These are phyloP conservation scores for Podabrus alpinus DNA, from an alignment of 2,888 invertebrate species.

Conservation along the genomic window DNA sequence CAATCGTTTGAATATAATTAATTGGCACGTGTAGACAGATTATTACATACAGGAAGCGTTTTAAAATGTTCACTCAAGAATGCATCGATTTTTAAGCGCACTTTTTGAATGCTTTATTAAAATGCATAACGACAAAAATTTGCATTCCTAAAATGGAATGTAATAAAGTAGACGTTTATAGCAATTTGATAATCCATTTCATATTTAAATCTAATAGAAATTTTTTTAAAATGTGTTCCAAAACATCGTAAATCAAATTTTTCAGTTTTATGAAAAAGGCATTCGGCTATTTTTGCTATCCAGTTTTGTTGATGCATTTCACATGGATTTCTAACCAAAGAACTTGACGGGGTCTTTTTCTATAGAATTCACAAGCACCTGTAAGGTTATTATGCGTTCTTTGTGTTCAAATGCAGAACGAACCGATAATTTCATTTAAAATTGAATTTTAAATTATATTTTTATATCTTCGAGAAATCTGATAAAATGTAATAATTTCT, in stretches of 20 bases:
- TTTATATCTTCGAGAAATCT: background rate
- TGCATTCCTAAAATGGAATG: background rate
- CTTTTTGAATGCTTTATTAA: background rate
- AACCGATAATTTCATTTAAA: background rate
- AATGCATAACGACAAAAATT: background rate
- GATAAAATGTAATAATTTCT: background rate
- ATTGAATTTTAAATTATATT: background rate
- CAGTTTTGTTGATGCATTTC: background rate
- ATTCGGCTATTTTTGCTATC: background rate
- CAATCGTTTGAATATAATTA: conserved; percentile 10
- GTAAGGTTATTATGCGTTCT: background rate
- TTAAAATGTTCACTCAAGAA: background rate
- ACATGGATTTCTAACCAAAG: background rate
- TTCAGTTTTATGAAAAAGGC: background rate
- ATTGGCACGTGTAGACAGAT: conserved; percentile 3
- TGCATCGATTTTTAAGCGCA: background rate
- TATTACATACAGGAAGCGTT: conserved; percentile 1
- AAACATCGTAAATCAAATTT: background rate
- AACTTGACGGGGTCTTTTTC: background rate
- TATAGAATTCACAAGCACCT: background rate
- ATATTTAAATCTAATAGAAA: background rate
- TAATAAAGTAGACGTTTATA: background rate
- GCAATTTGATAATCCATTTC: background rate
- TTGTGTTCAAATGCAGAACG: background rate
- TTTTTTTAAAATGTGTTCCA: background rate